Base-by-base conservation (phyloP, 2,888 invertebrate species). In the Tachina fera region DNA sequence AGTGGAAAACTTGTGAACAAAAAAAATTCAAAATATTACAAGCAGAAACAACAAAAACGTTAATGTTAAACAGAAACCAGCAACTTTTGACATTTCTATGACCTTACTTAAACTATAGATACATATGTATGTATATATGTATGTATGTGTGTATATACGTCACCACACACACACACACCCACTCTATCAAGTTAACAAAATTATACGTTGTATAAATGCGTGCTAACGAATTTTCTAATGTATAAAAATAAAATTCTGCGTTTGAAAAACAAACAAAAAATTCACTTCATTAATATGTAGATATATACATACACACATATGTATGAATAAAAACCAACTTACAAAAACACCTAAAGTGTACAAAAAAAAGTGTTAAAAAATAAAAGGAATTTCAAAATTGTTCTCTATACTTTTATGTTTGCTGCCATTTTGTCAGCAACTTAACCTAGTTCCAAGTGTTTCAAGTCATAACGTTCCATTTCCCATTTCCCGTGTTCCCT, bases 51-150 rank as follows among this genome's bases (percentile, higher is more conserved):
- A 49, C 43, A 80, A 74, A 60, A 75, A 45, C 39, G 13, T 56
- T 77, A 63, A 86, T 86, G 88, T 88, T 88, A 89, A 89, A 89
- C 88, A 87, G 87, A 85, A 88, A 90, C 89, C 56, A 90, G 90
- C 89, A 90, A 90, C 90, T 90, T 92, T 92, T 92, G 92, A 92
- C 92, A 92, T 92, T 92, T 92, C 91, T 90, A 91, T 92, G 92
- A 92, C 92, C 92, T 92, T 92, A 91, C 89, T 89, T 89, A 90
- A 88, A 88, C 77, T 77, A 31, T 31, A 31, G n/a, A n/a, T 31
- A 3, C 4, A 31, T 31, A 31, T 31, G 31, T 31, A 31, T 2
- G 84, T 87, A 67, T 82, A 75, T 86, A 81, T 11, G 13, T 41
- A 9, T 51, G n/a, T 61, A 16, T 68, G 43, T 68, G 31, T 31